Evolutionary conservation across 2,113 vertebrate genomes (phyloP), one percentile per base, ranked within the genome.

Genomic region (Clarias macrocephalus): DNA sequence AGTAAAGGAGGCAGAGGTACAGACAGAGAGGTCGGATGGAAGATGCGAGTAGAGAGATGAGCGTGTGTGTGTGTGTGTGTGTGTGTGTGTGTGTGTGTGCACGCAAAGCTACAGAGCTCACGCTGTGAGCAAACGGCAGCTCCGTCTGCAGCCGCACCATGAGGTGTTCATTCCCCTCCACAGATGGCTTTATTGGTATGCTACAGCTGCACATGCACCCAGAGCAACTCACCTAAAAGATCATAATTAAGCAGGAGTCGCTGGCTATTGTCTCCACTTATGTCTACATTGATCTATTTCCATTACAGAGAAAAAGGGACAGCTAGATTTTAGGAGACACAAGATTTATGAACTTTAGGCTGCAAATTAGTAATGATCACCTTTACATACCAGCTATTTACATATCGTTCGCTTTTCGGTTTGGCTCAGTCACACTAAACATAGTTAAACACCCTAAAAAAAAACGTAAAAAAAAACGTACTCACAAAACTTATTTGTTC

Each of bases 171-270:
- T 80, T 25, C 56, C 56, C 86, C 85, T 83, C 60, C 19, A 25
- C 86, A 84, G 87, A 90, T 80, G 88, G 83, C 87, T 92, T 90
- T 82, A 89, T 94, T 91, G 92, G 87, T 90, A 91, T 90, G 89
- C 92, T 21, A 84, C 60, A 87, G 86, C 28, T 56, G 18, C 42
- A 90, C 83, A 68, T 85, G 63, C 79, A 85, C 70, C 48, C 75
- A 88, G 63, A 86, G 86, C 83, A 62, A 77, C 85, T 82, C 88
- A 82, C 88, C 89, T 90, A 89, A 87, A 80, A 81, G 81, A 90
- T 83, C 83, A 84, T 92, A 90, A 93, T 90, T 89, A 82, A 88
- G 86, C 82, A 21, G 68, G 76, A 80, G 88, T 88, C 65, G 23
- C 76, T 23, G 23, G 77, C 52, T 87, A 73, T 85, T 83, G 72